These are phyloP conservation scores for Amphilophus citrinellus DNA, from an alignment of 2,113 vertebrate species.

Conservation along the genomic window DNA sequence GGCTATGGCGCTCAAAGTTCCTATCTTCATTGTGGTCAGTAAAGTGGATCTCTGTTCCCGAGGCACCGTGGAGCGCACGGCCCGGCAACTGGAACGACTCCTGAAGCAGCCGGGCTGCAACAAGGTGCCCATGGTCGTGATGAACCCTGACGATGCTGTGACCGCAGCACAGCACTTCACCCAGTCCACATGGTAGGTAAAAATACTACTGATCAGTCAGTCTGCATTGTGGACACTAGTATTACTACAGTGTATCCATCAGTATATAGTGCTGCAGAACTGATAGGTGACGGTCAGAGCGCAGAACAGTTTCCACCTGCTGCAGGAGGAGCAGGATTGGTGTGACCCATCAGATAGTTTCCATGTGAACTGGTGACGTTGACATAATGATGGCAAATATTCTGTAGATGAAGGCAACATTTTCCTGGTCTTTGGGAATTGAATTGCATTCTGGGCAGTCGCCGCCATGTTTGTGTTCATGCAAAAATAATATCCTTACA, in stretches of 20 bases:
- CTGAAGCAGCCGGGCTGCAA: slow-evolving; percentile 97
- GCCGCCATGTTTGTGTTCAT: not conserved
- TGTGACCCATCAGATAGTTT: too few species aligned
- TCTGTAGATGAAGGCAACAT: not conserved
- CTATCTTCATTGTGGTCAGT: slow-evolving; percentile 96
- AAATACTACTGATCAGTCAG: not conserved
- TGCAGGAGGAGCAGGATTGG: too few species aligned
- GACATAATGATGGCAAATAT: too few species aligned
- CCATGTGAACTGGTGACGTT: too few species aligned
- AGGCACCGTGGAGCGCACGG: slow-evolving; percentile 90
- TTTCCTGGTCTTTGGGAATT: not conserved
- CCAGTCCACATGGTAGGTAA: slow-evolving; percentile 88
- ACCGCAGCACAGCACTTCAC: slow-evolving; percentile 96
- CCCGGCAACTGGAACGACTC: slow-evolving; percentile 92
- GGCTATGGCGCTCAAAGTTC: slow-evolving; percentile 96
- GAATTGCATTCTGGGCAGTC: not conserved
- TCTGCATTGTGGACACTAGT: not conserved
- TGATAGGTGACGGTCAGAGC: not conserved
- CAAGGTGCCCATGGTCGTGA: slow-evolving; percentile 92
- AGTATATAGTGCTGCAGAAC: not conserved
- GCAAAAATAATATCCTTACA: not conserved
- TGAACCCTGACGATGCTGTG: slow-evolving; percentile 90
- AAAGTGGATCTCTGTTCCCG: slow-evolving; percentile 94
- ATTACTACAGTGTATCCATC: not conserved
- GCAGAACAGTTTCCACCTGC: too few species aligned